These are phyloP conservation scores for Zaprionus tsacasi DNA, from an alignment of 1,140 invertebrate species.

Conservation along the genomic window DNA sequence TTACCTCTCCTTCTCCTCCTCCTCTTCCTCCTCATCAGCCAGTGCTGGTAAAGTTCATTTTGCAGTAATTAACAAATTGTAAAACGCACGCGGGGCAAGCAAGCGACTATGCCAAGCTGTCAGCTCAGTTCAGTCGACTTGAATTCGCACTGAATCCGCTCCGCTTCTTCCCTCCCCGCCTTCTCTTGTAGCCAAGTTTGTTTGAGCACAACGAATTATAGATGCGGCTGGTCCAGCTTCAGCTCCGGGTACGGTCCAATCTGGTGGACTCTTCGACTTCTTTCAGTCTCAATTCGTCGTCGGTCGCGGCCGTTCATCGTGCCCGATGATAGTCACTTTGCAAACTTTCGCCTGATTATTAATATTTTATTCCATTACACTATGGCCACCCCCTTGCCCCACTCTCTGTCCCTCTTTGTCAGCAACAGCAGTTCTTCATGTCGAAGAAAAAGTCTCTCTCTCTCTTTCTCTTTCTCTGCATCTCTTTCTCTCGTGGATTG, in stretches of 20 bases:
- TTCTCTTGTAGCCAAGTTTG: constrained; percentile 62
- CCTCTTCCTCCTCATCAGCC: constrained; percentile 49
- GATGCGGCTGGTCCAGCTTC: constrained; percentile 66
- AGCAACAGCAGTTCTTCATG: constrained; percentile 66
- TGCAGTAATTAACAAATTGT: constrained; percentile 82
- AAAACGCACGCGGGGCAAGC: constrained; percentile 51
- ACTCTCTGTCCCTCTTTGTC: constrained; percentile 45
- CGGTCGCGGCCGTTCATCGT: constrained; percentile 30
- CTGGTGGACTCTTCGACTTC: constrained; percentile 3
- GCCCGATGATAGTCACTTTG: constrained; percentile 75
- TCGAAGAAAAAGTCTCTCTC: constrained; percentile 28
- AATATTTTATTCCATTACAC: constrained; percentile 79
- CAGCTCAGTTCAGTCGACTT: constrained; percentile 29
- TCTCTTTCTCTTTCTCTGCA: no score
- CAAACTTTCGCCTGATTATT: constrained; percentile 74
- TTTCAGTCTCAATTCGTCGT: constrained; percentile 15
- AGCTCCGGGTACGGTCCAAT: neutral
- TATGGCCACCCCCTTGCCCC: constrained; percentile 18
- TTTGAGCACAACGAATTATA: constrained; percentile 75
- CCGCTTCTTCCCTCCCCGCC: constrained; percentile 33
- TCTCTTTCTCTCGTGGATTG: neutral
- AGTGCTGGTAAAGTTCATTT: constrained; percentile 68
- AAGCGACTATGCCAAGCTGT: constrained; percentile 33
- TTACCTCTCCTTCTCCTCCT: neutral
- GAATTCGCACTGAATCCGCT: constrained; percentile 5